Evolutionary conservation across 2,113 vertebrate species (phyloP).

Genomic region (Egretta garzetta): DNA sequence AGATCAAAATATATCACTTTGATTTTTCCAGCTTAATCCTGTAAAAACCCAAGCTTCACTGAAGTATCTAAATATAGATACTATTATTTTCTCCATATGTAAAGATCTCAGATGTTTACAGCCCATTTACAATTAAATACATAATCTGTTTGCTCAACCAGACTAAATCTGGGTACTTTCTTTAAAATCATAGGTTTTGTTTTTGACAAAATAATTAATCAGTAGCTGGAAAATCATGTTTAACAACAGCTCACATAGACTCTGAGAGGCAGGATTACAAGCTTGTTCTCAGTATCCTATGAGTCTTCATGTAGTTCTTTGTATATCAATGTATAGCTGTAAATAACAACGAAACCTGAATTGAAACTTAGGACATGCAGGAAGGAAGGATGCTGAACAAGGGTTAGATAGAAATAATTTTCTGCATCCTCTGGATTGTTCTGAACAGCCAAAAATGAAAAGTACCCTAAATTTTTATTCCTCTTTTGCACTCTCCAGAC

Average conservation of each 20-base stretch:
- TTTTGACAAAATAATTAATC: constrained; percentile 26
- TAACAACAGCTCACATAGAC: neutral
- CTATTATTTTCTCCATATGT: neutral
- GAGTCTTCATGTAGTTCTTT: constrained; percentile 46
- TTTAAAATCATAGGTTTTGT: neutral
- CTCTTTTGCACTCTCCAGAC: neutral
- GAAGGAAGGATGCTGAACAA: neutral
- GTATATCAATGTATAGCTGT: neutral
- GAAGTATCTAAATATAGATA: neutral
- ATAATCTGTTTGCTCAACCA: neutral
- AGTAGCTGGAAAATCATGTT: neutral
- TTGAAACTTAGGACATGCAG: neutral
- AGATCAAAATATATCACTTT: neutral
- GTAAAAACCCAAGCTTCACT: neutral
- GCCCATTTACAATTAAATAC: neutral
- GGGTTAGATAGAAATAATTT: constrained; percentile 22
- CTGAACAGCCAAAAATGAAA: neutral
- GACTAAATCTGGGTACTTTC: neutral
- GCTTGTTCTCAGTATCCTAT: neutral
- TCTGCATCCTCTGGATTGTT: neutral
- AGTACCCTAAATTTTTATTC: neutral
- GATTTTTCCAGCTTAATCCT: neutral
- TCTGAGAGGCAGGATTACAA: neutral
- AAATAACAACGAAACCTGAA: constrained; percentile 26
- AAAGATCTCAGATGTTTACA: neutral